Base-by-base conservation (phyloP, 2,797 vertebrate species). In the Sylvilagus floridanus region DNA sequence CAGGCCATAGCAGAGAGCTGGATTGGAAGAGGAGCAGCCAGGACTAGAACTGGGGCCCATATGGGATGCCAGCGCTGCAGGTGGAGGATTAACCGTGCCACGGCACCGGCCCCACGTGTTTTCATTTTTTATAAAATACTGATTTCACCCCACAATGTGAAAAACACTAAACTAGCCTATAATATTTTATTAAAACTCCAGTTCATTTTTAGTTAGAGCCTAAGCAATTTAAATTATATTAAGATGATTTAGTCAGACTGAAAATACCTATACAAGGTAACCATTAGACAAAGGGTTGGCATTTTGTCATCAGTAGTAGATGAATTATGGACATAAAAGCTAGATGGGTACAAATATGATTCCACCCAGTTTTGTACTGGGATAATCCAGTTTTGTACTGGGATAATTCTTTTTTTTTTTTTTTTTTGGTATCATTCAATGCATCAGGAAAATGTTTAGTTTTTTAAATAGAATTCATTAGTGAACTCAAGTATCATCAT, bases 191-290 rank as follows among this genome's bases (percentile, higher is more conserved):
- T 84, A 28, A 93, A 96, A 87, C 57, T 35, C 75, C 60, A 71
- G 28, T 89, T 93, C 3, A 62, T 94, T 94, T 97, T 88, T 16
- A 90, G 22, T 71, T 87, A 93, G 57, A 73, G 6, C 22, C 35
- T 92, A 86, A 83, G 30, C 22, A 83, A 50, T 63, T 97, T 91
- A 81, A 91, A 62, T 68, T 90, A 7, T 93, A 35, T 32, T 88
- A 65, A n/a, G 91, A 73, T 28, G 79, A 16, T 92, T 63, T 79
- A 88, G 78, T 85, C 22, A 65, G 30, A 75, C 22, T 37, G 69
- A 71, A 50, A 72, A 52, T 75, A 88, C 3, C 19, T 79, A 5
- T 88, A 52, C 12, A 93, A 89, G 65, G 7, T 83, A 30, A 81
- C 28, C 54, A 24, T 57, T 87, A 84, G 72, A 93, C 54, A 84